These are phyloP conservation scores for Ceryle rudis DNA, from an alignment of 2,797 vertebrate genomes.

Conservation along the genomic window DNA sequence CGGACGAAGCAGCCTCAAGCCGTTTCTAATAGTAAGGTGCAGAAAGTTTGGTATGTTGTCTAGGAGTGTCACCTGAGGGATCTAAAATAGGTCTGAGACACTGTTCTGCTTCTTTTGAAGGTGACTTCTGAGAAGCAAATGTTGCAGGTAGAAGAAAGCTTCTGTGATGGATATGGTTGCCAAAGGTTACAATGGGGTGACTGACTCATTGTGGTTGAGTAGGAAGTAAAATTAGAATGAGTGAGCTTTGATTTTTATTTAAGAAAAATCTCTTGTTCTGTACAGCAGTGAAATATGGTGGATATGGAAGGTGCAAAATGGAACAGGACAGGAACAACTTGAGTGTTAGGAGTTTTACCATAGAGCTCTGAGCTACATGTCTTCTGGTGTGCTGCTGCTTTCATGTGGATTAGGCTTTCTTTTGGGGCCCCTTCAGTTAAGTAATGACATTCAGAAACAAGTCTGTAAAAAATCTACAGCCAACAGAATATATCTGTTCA, in stretches of 20 bases:
- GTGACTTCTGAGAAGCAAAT: neutral
- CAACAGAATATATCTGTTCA: constrained; percentile 17
- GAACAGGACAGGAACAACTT: neutral
- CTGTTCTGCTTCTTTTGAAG: neutral
- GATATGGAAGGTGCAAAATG: neutral
- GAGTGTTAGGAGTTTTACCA: neutral
- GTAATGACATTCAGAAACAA: constrained; percentile 6
- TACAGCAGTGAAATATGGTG: neutral
- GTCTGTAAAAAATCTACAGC: neutral
- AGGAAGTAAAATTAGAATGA: neutral
- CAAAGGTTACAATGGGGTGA: neutral
- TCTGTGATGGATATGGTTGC: neutral
- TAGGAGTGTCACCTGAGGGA: neutral
- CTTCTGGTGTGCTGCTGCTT: neutral
- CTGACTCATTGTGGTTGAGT: neutral
- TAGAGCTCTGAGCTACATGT: neutral
- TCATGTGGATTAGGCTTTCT: neutral
- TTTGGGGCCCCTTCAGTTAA: neutral
- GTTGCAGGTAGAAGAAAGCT: neutral
- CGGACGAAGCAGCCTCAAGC: neutral
- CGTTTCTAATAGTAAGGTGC: neutral
- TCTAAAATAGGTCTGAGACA: neutral
- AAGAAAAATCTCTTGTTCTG: neutral
- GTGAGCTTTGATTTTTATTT: neutral
- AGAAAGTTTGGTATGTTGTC: neutral